Evolutionary conservation across 2,888 invertebrate genomes (phyloP), one percentile per base, ranked within the genome.

Genomic region (Apamea crenata): DNA sequence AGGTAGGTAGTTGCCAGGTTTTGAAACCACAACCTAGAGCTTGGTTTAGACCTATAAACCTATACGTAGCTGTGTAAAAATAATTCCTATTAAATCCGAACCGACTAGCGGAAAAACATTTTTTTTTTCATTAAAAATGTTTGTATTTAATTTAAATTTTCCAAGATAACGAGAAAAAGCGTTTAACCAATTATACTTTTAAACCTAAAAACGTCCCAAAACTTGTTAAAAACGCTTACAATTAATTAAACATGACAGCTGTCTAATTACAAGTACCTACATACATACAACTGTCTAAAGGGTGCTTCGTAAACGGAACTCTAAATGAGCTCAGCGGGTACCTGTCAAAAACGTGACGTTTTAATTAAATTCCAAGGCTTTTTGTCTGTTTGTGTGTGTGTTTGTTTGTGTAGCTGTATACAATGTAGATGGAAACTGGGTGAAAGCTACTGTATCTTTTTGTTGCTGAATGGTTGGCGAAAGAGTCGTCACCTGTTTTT

Each of bases 401-500:
- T 87, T 65, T 85, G 61, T 86, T 80, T 79, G 78, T 84, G 61
- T 77, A 36, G n/a, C 3, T 12, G 25, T 78, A 40, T 67, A 84
- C 72, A 87, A 80, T 84, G 75, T 44, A 63, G 61, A 65, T 67
- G 36, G 71, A 53, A 73, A 36, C 29, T 74, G 59, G 36, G 80
- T 74, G 88, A 88, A 86, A 87, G 88, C 88, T 88, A 74, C 88
- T 82, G 88, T 86, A 14, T 78, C 2, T 47, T 69, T 72, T 78
- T 66, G 36, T 70, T 44, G 44, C 65, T 29, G 0, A 40, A 40
- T 59, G n/a, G 21, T 75, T 53, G 18, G 40, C 36, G 8, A 14
- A 36, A 77, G 10, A 65, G 2, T 25, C 32, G 3, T 16, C 1
- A 32, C 32, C n/a, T 40, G 50, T 12, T 0, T 53, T 53, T 18